Evolutionary conservation across 2,888 invertebrate species (phyloP).

Genomic region (Tinea pellionella): DNA sequence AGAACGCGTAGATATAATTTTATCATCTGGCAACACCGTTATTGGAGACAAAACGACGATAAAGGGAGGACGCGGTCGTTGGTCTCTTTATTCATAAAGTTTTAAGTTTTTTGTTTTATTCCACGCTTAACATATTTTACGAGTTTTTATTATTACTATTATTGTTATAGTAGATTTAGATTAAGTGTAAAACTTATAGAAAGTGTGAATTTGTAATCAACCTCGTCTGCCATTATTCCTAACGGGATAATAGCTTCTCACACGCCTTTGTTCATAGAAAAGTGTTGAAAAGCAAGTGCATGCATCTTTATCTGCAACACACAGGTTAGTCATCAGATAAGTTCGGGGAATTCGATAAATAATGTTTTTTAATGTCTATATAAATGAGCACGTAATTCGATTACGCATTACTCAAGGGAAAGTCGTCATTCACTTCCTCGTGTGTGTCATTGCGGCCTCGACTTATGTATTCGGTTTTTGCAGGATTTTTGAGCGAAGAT

Average conservation of each 20-base stretch:
- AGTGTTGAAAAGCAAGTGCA: conserved; percentile 69
- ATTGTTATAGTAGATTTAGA: conserved; percentile 25
- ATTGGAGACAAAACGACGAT: conserved; percentile 20
- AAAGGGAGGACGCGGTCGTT: conserved; percentile 52
- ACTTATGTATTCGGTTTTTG: conserved; percentile 21
- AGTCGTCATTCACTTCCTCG: conserved; percentile 57
- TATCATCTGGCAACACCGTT: conserved; percentile 13
- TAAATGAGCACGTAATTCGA: conserved; percentile 28
- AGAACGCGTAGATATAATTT: neutral
- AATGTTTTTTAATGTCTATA: neutral
- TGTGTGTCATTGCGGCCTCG: conserved; percentile 29
- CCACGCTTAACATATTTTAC: conserved; percentile 1
- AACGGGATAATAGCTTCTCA: conserved; percentile 65
- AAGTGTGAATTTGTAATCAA: neutral
- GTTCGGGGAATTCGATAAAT: neutral
- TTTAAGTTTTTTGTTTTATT: conserved; percentile 50
- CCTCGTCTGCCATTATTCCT: conserved; percentile 62
- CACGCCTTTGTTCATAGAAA: conserved; percentile 56
- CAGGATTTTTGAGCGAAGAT: conserved; percentile 66
- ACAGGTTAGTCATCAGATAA: conserved; percentile 45
- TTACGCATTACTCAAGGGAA: conserved; percentile 51
- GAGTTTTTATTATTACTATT: conserved; percentile 39
- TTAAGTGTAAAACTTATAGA: conserved; percentile 15
- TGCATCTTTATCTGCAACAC: conserved; percentile 70
- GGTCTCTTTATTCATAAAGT: conserved; percentile 51